Evolutionary conservation across 2,113 vertebrate species (phyloP).

Genomic region (Ochotona princeps): DNA sequence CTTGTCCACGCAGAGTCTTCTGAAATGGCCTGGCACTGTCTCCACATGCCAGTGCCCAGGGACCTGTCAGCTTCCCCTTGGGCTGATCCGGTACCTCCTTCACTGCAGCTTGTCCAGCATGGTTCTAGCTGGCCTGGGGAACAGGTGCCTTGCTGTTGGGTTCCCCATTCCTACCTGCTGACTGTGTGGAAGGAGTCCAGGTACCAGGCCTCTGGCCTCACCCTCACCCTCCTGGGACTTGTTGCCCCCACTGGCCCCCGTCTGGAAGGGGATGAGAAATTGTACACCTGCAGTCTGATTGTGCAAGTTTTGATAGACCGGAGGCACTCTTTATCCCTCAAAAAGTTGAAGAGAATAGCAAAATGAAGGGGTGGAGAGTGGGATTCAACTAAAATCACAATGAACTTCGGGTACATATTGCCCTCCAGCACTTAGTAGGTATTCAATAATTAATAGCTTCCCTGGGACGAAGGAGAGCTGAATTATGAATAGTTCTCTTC

Average conservation of each 20-base stretch:
- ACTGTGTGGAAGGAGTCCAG: background rate
- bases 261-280: background rate
- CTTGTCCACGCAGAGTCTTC: background rate
- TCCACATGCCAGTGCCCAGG: too few species aligned
- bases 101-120: background rate
- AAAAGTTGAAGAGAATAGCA: background rate
- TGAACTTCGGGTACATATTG: background rate
- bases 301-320: background rate
- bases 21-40: background rate
- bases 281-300: background rate
- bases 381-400: background rate
- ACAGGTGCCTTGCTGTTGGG: background rate
- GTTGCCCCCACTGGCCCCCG: background rate
- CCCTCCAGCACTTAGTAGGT: background rate
- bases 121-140: too few species aligned
- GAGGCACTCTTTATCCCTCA: background rate
- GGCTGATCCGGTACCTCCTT: background rate
- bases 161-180: background rate
- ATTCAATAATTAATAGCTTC: conserved; percentile 36
- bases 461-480: background rate
- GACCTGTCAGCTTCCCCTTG: background rate
- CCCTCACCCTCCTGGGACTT: too few species aligned
- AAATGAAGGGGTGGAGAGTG: background rate
- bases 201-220: background rate
- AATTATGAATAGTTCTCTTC: conserved; percentile 8